These are phyloP conservation scores for Catharus ustulatus DNA, from an alignment of 2,797 vertebrate species.

Conservation along the genomic window DNA sequence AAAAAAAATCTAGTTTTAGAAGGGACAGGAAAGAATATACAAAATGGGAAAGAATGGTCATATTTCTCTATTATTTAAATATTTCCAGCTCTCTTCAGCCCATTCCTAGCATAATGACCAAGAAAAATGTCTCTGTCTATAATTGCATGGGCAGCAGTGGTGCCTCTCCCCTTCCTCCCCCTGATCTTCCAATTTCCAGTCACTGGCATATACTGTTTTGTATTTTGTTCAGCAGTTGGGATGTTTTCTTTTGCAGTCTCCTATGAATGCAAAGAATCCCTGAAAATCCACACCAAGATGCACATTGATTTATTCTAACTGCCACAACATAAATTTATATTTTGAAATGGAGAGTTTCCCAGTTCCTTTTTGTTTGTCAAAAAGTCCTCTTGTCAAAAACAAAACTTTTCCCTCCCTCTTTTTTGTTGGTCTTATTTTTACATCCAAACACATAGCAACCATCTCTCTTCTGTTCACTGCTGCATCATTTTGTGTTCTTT, in stretches of 20 bases:
- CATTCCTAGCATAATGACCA: background rate
- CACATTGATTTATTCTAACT: background rate
- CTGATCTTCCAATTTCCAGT: background rate
- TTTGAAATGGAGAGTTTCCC: background rate
- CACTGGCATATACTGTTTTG: background rate
- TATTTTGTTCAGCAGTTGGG: background rate
- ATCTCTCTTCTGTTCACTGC: background rate
- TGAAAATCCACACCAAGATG: background rate
- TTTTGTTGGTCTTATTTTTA: background rate
- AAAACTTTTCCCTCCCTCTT: background rate
- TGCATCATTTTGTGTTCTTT: background rate
- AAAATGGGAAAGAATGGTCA: background rate
- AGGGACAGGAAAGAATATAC: background rate
- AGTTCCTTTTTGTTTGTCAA: background rate
- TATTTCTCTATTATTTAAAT: background rate
- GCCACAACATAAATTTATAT: background rate
- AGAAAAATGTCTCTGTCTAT: background rate
- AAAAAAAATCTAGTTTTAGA: background rate
- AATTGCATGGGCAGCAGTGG: accelerated
- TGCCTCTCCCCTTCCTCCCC: background rate
- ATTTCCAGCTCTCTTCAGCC: background rate
- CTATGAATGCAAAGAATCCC: background rate
- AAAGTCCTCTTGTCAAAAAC: background rate
- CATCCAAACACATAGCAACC: background rate
- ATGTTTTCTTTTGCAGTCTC: background rate